Evolutionary conservation across 2,113 vertebrate genomes (phyloP), one percentile per base, ranked within the genome.

Genomic region (Chloropsis hardwickii): DNA sequence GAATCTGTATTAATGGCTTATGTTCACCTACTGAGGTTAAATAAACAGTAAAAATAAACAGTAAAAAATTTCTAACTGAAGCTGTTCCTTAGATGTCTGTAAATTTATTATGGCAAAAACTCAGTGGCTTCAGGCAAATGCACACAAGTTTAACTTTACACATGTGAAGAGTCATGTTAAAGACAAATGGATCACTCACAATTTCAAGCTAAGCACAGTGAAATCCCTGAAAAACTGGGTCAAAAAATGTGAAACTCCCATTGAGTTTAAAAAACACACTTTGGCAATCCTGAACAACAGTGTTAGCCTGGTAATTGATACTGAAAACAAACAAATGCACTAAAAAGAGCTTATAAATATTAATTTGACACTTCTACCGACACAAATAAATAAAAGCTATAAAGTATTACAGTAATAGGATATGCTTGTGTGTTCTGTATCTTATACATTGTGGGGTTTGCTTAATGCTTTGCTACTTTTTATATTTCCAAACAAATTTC

Each of bases 311-410:
- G 21, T 35, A 74, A 66, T 86, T 88, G 77, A 56, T 44, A 88
- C 37, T 23, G 28, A 81, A 92, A 94, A 64, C 22, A 86, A 93
- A 77, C 9, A 88, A 93, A 92, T 66, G 39, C n/a, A 70, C 29
- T 94, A 64, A 95, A 81, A 33, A 58, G 24, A 67, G 28, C 15
- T 88, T 58, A 94, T 95, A 93, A 90, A 95, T 95, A 94, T 95
- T 88, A 88, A 96, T 83, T 48, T 88, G 44, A 56, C 39, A 86
- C 81, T 90, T 92, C 74, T 71, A 92, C 47, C 3, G 6, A 80
- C 17, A 81, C 39, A 96, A 90, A 91, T 77, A 89, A 91, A 88
- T 86, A 58, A 81, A 92, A 95, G 33, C 27, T 58, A 71, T 81
- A 37, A 94, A 78, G 60, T 51, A 51, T 80, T 84, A 70, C 58